phyloP scores from a whole-genome alignment of 1,140 invertebrate species.

The Cardiocondyla obscurior region DNA sequence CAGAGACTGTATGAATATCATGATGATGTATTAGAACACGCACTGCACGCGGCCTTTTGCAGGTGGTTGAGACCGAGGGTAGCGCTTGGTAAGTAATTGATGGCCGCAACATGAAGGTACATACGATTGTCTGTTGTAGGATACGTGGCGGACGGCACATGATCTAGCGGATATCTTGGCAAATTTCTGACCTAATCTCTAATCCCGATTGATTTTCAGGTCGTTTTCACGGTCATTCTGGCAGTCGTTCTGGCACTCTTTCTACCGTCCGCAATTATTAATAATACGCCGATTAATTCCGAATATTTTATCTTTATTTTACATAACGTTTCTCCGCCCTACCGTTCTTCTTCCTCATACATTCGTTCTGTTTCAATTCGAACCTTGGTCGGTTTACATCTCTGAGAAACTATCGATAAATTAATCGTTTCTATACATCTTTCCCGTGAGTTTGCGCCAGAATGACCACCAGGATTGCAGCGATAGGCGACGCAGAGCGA shows the following conservation, averaged over 20 bases:
- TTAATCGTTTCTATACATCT: neutral
- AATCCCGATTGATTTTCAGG: constrained; percentile 77
- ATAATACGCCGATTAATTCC: constrained; percentile 34
- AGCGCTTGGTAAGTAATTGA: constrained; percentile 82
- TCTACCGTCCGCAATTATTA: constrained; percentile 24
- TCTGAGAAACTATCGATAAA: constrained; percentile 26
- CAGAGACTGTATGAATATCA: constrained; percentile 83
- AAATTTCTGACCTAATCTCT: constrained; percentile 31
- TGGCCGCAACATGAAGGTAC: constrained; percentile 81
- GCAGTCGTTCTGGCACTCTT: constrained; percentile 63
- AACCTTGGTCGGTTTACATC: constrained; percentile 4
- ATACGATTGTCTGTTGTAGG: constrained; percentile 81
- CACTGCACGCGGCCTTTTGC: constrained; percentile 83
- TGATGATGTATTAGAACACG: constrained; percentile 84
- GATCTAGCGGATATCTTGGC: neutral
- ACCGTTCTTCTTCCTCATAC: neutral
- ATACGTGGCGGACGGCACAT: constrained; percentile 6
- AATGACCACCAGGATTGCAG: constrained; percentile 73
- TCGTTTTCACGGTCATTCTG: constrained; percentile 80
- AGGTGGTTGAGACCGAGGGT: constrained; percentile 79
- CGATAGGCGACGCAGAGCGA: constrained; percentile 43
- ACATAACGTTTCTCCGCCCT: no score
- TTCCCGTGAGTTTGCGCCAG: constrained; percentile 68
- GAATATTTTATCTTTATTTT: constrained; percentile 3
- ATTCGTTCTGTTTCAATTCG: constrained; percentile 9